Evolutionary conservation across 2,113 vertebrate species (phyloP).

Genomic region (Dicrurus megarhynchus): DNA sequence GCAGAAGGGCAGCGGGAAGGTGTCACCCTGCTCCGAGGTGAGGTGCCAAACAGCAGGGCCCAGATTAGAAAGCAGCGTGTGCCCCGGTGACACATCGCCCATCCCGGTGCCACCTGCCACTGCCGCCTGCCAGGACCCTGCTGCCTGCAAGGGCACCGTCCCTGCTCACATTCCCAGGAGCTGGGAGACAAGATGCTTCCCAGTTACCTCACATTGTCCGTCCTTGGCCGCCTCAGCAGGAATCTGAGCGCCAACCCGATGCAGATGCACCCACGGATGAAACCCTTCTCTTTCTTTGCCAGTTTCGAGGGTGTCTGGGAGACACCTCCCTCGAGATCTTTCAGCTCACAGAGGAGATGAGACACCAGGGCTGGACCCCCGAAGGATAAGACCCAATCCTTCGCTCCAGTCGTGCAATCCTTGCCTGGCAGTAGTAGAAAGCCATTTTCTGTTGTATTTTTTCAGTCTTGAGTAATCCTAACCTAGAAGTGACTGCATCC

Average conservation of each 20-base stretch:
- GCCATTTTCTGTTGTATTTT: neutral
- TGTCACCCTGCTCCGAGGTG: neutral
- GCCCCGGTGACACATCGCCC: neutral
- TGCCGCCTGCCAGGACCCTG: accelerated
- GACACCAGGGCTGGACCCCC: neutral
- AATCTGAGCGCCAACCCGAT: neutral
- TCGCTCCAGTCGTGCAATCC: neutral
- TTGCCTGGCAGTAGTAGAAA: neutral
- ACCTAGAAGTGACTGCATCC: neutral
- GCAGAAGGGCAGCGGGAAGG: neutral
- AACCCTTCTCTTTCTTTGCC: neutral
- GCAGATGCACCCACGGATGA: neutral
- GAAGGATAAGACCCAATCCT: neutral
- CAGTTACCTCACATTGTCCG: neutral
- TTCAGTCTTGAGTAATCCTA: neutral
- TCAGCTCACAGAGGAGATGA: accelerated
- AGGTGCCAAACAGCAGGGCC: neutral
- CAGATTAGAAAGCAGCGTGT: neutral
- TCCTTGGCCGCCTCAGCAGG: neutral
- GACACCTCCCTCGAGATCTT: neutral
- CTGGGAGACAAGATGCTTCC: neutral
- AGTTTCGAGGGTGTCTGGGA: neutral
- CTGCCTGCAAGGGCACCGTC: neutral
- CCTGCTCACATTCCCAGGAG: neutral
- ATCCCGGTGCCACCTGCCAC: neutral